Evolutionary conservation across 2,888 invertebrate species (phyloP).

Genomic region (Autographa pulchrina): DNA sequence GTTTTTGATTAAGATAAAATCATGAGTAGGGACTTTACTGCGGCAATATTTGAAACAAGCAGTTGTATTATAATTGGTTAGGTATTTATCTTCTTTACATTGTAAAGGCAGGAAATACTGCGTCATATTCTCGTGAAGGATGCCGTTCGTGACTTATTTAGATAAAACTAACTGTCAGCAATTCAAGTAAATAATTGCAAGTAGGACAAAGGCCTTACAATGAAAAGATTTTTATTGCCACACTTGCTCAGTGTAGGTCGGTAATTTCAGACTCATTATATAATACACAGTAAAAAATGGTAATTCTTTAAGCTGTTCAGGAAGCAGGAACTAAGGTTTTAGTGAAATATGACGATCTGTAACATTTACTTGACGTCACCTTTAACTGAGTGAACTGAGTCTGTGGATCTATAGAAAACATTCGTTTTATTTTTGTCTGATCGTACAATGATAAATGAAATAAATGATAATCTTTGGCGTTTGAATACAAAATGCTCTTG

Average conservation of each 20-base stretch:
- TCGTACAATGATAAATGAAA: too few relatives aligned
- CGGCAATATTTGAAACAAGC: not conserved
- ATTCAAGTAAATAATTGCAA: not conserved
- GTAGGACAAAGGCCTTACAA: not conserved
- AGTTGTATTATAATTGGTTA: not conserved
- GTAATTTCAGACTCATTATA: not conserved
- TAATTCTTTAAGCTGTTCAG: too few relatives aligned
- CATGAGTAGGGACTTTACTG: not conserved
- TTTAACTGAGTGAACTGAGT: too few relatives aligned
- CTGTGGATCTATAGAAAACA: too few relatives aligned
- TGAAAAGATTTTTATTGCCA: not conserved
- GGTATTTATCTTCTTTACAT: not conserved
- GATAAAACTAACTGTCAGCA: not conserved
- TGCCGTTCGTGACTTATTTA: not conserved
- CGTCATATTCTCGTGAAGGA: slow-evolving; percentile 2
- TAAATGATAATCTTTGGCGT: not conserved
- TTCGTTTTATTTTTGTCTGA: not conserved
- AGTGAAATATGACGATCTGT: too few relatives aligned
- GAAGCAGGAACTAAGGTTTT: too few relatives aligned
- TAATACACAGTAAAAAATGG: too few relatives aligned
- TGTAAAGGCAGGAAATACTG: not conserved
- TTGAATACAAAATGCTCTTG: not conserved
- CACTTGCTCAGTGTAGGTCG: not conserved
- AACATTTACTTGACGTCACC: too few relatives aligned
- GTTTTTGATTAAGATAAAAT: not conserved